A percentile compares a stretch with the other conserved stretches of the same genome.
phyloP scores from a whole-genome alignment of 2,888 invertebrate species.

The Drosophila lutescens region DNA sequence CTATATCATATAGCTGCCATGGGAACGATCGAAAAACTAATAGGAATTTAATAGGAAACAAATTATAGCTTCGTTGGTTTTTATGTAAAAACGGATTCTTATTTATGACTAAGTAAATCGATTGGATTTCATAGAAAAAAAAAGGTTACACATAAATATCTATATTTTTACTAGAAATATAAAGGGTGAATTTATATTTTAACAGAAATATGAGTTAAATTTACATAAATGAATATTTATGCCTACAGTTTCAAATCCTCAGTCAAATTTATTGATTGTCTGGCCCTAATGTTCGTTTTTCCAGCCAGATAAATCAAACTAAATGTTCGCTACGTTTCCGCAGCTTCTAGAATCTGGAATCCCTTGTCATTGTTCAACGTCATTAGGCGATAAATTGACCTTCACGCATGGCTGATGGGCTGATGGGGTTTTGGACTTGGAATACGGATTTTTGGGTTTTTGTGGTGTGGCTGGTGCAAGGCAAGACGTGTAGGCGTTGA shows the following conservation, averaged over 20 bases:
- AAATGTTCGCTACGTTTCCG: conserved; percentile 60
- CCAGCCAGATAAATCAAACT: conserved; percentile 62
- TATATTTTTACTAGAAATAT: too few species aligned
- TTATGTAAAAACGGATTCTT: too few species aligned
- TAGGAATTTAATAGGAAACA: too few species aligned
- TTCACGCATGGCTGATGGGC: conserved; percentile 60
- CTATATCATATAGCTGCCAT: too few species aligned
- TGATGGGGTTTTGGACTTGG: background rate
- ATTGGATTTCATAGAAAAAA: background rate
- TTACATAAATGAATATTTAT: conserved; percentile 8
- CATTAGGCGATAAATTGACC: conserved; percentile 78
- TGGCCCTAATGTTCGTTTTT: conserved; percentile 3
- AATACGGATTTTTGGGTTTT: background rate
- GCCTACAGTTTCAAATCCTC: background rate
- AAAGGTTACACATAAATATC: too few species aligned
- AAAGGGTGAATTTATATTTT: background rate
- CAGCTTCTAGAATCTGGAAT: conserved; percentile 23
- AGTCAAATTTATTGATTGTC: conserved; percentile 13
- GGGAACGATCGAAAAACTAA: too few species aligned
- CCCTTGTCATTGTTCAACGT: conserved; percentile 66
- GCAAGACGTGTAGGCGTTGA: conserved; percentile 54
- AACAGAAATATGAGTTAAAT: background rate
- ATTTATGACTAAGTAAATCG: background rate
- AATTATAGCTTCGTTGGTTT: too few species aligned
- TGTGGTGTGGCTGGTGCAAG: background rate